phyloP scores from a whole-genome alignment of 2,113 vertebrate species.

The Taxidea taxus region DNA sequence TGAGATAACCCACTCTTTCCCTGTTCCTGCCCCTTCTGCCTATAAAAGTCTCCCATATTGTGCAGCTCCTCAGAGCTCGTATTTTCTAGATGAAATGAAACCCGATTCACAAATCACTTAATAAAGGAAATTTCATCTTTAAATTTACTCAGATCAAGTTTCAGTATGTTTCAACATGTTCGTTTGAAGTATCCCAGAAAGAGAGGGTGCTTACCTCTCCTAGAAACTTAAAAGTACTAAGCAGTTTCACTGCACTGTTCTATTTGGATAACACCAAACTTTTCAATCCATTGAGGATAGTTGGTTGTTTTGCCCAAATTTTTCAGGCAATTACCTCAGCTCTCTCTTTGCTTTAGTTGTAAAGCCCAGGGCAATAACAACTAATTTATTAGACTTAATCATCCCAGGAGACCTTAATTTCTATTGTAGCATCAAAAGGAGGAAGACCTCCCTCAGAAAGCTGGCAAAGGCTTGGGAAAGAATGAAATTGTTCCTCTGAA shows the following conservation, averaged over 20 bases:
- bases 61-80: background rate
- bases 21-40: background rate
- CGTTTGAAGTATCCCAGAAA: background rate
- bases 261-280: background rate
- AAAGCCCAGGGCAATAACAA: background rate
- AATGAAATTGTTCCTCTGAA: constrained; percentile 58
- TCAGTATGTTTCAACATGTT: background rate
- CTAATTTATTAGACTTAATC: constrained; percentile 42
- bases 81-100: background rate
- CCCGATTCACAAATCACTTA: background rate
- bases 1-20: background rate
- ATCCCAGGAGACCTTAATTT: background rate
- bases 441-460: constrained; percentile 34
- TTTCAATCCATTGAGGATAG: background rate
- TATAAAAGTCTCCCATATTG: background rate
- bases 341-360: constrained; percentile 6
- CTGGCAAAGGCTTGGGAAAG: constrained; percentile 57
- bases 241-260: background rate
- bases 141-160: background rate
- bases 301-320: constrained; percentile 33
- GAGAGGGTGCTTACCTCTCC: background rate
- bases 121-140: background rate
- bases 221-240: background rate
- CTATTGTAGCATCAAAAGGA: constrained; percentile 45
- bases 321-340: constrained; percentile 39